Percentiles rank a stretch among this genome's conserved stretches.
phyloP scores from a whole-genome alignment of 1,140 invertebrate species.

The Drosophila setifemur region DNA sequence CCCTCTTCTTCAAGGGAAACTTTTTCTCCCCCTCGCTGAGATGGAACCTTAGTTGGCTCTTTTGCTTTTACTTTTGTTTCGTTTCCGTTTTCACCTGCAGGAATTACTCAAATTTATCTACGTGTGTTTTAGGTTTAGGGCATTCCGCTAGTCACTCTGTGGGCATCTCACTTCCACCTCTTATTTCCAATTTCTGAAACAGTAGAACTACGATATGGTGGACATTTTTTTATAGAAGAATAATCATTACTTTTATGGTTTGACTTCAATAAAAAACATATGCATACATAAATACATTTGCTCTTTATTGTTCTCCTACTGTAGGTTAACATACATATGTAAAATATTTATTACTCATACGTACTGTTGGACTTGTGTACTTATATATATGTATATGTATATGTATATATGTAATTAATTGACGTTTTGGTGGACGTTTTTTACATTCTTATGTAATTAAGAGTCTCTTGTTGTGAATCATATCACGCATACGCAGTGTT shows the following conservation, averaged over 20 bases:
- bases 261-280: background rate
- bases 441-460: too few relatives aligned
- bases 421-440: too few relatives aligned
- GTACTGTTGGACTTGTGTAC: too few relatives aligned
- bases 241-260: too few relatives aligned
- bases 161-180: slow-evolving; percentile 4
- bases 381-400: too few relatives aligned
- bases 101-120: slow-evolving; percentile 58
- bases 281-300: background rate
- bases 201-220: background rate
- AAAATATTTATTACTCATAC: background rate
- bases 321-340: background rate
- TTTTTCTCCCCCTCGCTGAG: slow-evolving; percentile 11
- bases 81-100: slow-evolving; percentile 48
- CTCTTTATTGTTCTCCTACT: background rate
- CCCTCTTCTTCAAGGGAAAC: slow-evolving; percentile 11
- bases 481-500: background rate
- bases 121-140: slow-evolving; percentile 35
- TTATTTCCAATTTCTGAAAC: background rate
- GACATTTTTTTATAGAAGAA: background rate
- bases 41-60: slow-evolving; percentile 46
- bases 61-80: slow-evolving; percentile 59
- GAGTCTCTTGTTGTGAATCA: too few relatives aligned
- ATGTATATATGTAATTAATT: too few relatives aligned
- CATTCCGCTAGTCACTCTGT: slow-evolving; percentile 41